A percentile compares a stretch with the other conserved stretches of the same genome.
phyloP scores from a whole-genome alignment of 2,113 vertebrate species.

The Chloebia gouldiae region DNA sequence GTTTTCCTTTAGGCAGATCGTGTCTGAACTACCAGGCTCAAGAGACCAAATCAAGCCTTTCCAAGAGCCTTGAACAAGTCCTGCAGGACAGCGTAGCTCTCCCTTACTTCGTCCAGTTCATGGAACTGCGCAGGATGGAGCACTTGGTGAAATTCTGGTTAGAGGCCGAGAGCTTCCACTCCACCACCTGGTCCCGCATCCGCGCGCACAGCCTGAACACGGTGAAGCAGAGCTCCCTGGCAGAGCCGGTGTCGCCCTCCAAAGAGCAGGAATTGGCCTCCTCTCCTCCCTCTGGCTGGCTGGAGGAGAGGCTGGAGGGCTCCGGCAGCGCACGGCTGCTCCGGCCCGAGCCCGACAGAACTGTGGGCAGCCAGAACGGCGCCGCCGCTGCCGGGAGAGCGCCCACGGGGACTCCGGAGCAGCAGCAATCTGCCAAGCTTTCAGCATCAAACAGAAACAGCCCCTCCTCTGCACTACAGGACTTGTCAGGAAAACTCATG shows the following conservation, averaged over 20 bases:
- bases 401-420: slow-evolving; percentile 58
- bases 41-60: slow-evolving; percentile 94
- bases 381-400: slow-evolving; percentile 37
- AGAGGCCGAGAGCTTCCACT: slow-evolving; percentile 93
- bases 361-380: slow-evolving; percentile 42
- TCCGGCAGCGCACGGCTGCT: slow-evolving; percentile 5
- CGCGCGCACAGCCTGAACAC: slow-evolving; percentile 95
- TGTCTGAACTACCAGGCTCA: slow-evolving; percentile 92
- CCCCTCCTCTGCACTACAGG: slow-evolving; percentile 79
- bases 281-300: slow-evolving; percentile 41
- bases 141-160: slow-evolving; percentile 95
- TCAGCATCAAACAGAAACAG: slow-evolving; percentile 79
- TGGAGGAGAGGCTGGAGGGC: slow-evolving; percentile 67
- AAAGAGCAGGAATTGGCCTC: slow-evolving; percentile 56
- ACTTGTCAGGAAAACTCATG: slow-evolving; percentile 92
- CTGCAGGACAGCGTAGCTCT: slow-evolving; percentile 86
- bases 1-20: slow-evolving; percentile 84
- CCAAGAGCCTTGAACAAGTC: slow-evolving; percentile 94
- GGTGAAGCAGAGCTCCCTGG: slow-evolving; percentile 94
- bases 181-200: slow-evolving; percentile 91
- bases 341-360: slow-evolving; percentile 31
- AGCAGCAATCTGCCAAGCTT: slow-evolving; percentile 78
- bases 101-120: slow-evolving; percentile 92
- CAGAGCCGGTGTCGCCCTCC: slow-evolving; percentile 83
- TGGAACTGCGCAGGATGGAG: slow-evolving; percentile 87